Conservation (phyloP, 2,113 vertebrate genomes). For the Dolichallabes microphthalmus region DNA sequence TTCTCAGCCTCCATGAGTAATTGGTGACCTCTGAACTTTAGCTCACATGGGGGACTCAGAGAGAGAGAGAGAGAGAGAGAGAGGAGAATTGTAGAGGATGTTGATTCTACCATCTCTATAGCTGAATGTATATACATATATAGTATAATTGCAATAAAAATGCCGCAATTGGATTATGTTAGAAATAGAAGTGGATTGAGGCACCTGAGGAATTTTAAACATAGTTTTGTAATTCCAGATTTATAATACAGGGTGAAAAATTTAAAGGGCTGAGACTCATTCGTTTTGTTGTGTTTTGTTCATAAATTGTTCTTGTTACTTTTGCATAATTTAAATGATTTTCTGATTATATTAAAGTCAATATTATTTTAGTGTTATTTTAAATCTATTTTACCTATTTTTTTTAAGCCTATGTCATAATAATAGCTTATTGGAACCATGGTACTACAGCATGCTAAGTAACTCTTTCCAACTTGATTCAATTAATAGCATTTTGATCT, state of each 20-base stretch:
- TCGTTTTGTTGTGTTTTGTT: neutral
- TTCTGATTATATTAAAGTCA: neutral
- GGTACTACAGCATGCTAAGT: neutral
- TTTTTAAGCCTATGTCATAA: neutral
- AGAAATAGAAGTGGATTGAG: neutral
- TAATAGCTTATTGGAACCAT: neutral
- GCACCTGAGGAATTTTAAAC: neutral
- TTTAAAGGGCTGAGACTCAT: neutral
- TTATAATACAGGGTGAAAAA: neutral
- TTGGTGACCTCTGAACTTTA: slow-evolving; percentile 85
- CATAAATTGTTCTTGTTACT: neutral
- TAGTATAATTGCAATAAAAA: neutral
- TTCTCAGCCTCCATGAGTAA: slow-evolving; percentile 85
- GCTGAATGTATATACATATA: neutral
- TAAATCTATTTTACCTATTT: neutral
- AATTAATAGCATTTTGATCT: neutral
- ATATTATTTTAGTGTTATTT: neutral
- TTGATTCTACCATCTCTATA: neutral
- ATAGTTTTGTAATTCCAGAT: neutral
- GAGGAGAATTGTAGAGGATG: slow-evolving; percentile 56
- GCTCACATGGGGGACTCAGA: slow-evolving; percentile 70
- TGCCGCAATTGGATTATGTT: neutral
- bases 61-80: slow-evolving; percentile 59
- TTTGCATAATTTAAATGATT: neutral
- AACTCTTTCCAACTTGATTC: neutral